Percentiles rank a stretch among this genome's conserved stretches.
Conservation (phyloP, 2,113 vertebrate species). For the Pangasianodon hypophthalmus region DNA sequence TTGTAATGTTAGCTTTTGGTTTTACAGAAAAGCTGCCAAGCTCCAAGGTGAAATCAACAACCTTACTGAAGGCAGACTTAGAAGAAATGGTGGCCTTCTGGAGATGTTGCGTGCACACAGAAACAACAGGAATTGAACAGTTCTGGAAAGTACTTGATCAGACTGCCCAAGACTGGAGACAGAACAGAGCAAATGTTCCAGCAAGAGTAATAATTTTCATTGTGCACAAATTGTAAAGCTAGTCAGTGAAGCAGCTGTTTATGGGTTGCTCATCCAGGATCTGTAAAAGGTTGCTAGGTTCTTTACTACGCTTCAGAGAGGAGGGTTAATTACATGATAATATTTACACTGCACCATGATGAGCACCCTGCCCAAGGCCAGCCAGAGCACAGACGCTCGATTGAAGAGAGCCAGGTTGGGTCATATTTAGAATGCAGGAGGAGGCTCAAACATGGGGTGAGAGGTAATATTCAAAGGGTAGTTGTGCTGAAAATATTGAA, state of each 20-base stretch:
- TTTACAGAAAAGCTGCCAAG: not conserved
- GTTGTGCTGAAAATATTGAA: constrained; percentile 22
- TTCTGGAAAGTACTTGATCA: not conserved
- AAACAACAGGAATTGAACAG: not conserved
- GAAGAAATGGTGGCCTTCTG: not conserved
- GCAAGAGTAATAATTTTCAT: not conserved
- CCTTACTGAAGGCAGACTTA: not conserved
- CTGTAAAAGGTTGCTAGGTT: constrained; percentile 21
- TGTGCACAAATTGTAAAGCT: constrained; percentile 8
- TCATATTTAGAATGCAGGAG: constrained; percentile 27
- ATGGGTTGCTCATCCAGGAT: constrained; percentile 6
- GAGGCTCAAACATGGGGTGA: not conserved
- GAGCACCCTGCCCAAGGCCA: constrained; percentile 42
- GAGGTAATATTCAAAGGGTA: constrained; percentile 11
- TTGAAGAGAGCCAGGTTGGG: not conserved
- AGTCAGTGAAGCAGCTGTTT: constrained; percentile 39
- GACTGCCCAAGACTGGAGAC: not conserved
- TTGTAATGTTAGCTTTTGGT: no score
- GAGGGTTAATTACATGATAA: constrained; percentile 48
- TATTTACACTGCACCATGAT: constrained; percentile 49
- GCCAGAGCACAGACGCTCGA: constrained; percentile 6
- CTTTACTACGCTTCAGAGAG: constrained; percentile 12
- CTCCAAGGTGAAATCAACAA: not conserved
- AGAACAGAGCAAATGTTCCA: not conserved
- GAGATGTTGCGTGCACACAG: not conserved